A percentile compares a stretch with the other conserved stretches of the same genome.
Evolutionary conservation across 2,888 invertebrate genomes (phyloP).

Genomic region (Spilarctia lutea): DNA sequence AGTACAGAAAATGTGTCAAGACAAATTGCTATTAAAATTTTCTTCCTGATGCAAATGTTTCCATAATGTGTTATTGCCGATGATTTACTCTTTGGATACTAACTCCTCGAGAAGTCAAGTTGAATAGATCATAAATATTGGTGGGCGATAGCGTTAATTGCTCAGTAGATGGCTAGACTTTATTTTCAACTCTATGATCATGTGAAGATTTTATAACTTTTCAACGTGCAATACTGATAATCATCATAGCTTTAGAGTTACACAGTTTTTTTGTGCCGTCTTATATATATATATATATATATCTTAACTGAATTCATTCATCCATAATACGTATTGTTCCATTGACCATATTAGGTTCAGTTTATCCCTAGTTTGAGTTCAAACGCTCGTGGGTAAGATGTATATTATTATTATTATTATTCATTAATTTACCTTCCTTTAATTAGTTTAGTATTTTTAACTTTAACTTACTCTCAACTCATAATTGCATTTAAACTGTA

Average conservation of each 20-base stretch:
- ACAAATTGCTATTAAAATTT: background rate
- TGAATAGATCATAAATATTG: conserved; percentile 69
- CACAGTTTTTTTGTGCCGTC: background rate
- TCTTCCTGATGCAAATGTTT: conserved; percentile 19
- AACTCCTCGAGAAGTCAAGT: conserved; percentile 52
- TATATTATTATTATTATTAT: background rate
- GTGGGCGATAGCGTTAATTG: conserved; percentile 71
- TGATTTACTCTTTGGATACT: conserved; percentile 53
- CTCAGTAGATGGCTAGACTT: conserved; percentile 41
- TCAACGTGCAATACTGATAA: background rate
- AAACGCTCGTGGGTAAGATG: background rate
- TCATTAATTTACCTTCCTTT: too few relatives aligned
- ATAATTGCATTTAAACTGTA: too few relatives aligned
- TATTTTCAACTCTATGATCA: conserved; percentile 20
- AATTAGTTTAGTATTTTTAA: too few relatives aligned
- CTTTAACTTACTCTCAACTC: too few relatives aligned
- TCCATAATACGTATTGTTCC: too few relatives aligned
- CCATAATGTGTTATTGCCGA: conserved; percentile 53
- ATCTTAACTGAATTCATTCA: background rate
- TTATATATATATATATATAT: too few relatives aligned
- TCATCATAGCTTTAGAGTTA: background rate
- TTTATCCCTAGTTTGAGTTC: background rate
- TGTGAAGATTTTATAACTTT: background rate
- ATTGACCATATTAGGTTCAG: too few relatives aligned
- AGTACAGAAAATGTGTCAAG: background rate